phyloP scores from a whole-genome alignment of 2,888 invertebrate genomes.

The Hesperia comma region DNA sequence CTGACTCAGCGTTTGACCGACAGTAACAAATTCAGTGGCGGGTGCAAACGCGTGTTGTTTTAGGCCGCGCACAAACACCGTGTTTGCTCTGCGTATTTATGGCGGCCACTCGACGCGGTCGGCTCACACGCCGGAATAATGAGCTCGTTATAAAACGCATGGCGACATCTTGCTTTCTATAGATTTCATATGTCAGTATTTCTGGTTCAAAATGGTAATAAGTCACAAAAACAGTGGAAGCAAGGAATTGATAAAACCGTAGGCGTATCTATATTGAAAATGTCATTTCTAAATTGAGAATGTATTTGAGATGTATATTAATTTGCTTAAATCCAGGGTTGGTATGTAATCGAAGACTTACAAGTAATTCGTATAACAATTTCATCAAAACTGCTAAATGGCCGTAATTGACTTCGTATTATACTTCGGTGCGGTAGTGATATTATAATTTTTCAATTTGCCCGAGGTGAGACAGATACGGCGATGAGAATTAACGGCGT shows the following conservation, averaged over 20 bases:
- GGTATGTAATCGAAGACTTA: too few species aligned
- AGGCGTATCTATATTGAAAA: too few species aligned
- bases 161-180: slow-evolving; percentile 45
- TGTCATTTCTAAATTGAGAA: too few species aligned
- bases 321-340: too few species aligned
- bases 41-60: slow-evolving; percentile 82
- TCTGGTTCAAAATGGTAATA: too few species aligned
- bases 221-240: too few species aligned
- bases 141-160: slow-evolving; percentile 77
- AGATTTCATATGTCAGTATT: neutral
- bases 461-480: slow-evolving; percentile 38
- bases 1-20: slow-evolving; percentile 79
- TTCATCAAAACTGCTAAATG: neutral
- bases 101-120: slow-evolving; percentile 59
- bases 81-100: slow-evolving; percentile 81
- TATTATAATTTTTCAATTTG: slow-evolving; percentile 39
- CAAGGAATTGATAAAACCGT: too few species aligned
- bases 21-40: slow-evolving; percentile 75
- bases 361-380: neutral
- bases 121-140: slow-evolving; percentile 75
- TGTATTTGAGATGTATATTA: too few species aligned
- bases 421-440: slow-evolving; percentile 9
- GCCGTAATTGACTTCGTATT: neutral
- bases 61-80: slow-evolving; percentile 78
- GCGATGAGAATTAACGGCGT: slow-evolving; percentile 36